phyloP scores from a whole-genome alignment of 2,888 invertebrate species.

The Drosophila limbata region DNA sequence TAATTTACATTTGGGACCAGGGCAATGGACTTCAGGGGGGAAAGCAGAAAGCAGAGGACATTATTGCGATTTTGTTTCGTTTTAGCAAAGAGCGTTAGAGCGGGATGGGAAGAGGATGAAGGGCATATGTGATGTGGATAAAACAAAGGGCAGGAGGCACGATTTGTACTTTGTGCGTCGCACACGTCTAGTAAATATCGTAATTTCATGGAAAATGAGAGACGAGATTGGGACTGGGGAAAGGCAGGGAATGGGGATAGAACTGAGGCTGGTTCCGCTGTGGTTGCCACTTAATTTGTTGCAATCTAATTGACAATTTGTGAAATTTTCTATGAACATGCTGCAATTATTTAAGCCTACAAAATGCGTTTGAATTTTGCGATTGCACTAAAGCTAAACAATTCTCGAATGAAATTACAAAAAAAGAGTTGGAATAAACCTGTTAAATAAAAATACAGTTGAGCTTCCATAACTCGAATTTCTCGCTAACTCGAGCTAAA shows the following conservation, averaged over 20 bases:
- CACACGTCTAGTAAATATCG: constrained; percentile 50
- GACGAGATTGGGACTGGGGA: constrained; percentile 9
- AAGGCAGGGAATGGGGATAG: constrained; percentile 1
- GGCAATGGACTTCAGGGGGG: neutral
- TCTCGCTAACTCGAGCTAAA: no score
- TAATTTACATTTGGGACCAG: constrained; percentile 69
- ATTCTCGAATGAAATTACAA: no score
- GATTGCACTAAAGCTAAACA: neutral
- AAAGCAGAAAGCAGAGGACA: constrained; percentile 25
- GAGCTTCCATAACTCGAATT: no score
- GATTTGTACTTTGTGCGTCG: constrained; percentile 37
- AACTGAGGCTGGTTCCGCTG: constrained; percentile 10
- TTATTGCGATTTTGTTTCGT: constrained; percentile 70
- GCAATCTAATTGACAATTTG: constrained; percentile 67
- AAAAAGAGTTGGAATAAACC: no score
- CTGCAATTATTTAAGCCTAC: constrained; percentile 22
- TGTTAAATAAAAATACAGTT: no score
- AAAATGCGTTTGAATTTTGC: constrained; percentile 1
- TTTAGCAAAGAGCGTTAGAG: constrained; percentile 25
- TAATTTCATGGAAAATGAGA: constrained; percentile 46
- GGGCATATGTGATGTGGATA: constrained; percentile 15
- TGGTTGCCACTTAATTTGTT: constrained; percentile 52
- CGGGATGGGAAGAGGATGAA: neutral
- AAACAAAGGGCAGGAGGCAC: neutral
- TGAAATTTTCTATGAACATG: constrained; percentile 54